These are phyloP conservation scores for Bemisia tabaci DNA, from an alignment of 1,140 invertebrate genomes.

Conservation along the genomic window DNA sequence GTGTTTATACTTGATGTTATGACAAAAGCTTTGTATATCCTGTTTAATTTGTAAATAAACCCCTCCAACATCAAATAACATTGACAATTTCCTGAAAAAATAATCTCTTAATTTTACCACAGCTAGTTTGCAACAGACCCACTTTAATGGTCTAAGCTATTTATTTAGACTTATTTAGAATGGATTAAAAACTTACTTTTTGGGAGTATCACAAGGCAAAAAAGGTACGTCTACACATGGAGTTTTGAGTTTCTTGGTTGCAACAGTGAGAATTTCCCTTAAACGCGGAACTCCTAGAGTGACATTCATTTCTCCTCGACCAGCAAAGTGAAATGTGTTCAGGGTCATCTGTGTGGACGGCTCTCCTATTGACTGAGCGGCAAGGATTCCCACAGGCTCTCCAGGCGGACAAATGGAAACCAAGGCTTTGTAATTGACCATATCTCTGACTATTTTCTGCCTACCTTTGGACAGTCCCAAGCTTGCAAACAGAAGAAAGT, in stretches of 20 bases:
- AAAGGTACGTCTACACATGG: conserved; percentile 93
- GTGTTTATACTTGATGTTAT: too few species aligned
- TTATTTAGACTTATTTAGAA: too few species aligned
- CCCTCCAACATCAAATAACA: too few species aligned
- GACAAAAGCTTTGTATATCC: too few species aligned
- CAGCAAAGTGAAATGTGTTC: conserved; percentile 99
- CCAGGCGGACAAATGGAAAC: conserved; percentile 70
- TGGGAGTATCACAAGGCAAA: conserved; percentile 9
- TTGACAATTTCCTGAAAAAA: too few species aligned
- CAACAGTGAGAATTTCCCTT: conserved; percentile 93
- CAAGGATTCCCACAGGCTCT: conserved; percentile 90
- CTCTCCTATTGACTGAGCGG: conserved; percentile 93
- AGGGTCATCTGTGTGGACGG: conserved; percentile 99
- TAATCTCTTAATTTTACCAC: too few species aligned
- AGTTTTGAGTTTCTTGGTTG: conserved; percentile 78
- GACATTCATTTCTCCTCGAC: conserved; percentile 99
- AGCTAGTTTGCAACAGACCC: too few species aligned
- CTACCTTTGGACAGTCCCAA: neutral
- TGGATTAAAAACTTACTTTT: conserved; percentile 10
- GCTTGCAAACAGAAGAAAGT: too few species aligned
- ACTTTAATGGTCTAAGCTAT: too few species aligned
- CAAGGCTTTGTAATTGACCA: conserved; percentile 64
- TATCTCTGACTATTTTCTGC: conserved; percentile 39
- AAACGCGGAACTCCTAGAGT: conserved; percentile 94
- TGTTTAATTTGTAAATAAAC: too few species aligned